Conservation (phyloP, 2,113 vertebrate species). For the Melozone crissalis region DNA sequence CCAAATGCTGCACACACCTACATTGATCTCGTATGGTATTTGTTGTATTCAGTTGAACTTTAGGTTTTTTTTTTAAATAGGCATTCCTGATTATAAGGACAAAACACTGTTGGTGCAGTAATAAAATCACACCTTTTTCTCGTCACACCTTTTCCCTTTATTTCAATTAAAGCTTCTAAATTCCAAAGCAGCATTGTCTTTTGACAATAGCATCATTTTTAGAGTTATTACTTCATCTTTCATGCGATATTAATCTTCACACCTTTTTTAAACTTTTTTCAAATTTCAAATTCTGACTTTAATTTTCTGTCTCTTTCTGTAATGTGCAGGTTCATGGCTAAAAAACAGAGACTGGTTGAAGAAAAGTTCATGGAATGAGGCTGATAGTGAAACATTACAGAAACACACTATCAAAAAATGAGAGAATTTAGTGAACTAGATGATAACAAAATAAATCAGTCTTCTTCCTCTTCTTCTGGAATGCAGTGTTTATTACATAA, state of each 20-base stretch:
- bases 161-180: neutral
- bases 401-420: neutral
- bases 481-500: neutral
- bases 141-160: rapidly evolving
- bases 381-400: neutral
- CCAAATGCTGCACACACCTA: neutral
- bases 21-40: rapidly evolving
- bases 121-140: neutral
- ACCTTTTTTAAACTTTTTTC: neutral
- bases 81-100: rapidly evolving
- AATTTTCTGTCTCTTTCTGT: neutral
- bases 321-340: neutral
- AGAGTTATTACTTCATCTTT: neutral
- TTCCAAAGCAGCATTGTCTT: neutral
- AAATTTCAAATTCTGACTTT: neutral
- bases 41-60: neutral
- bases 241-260: neutral
- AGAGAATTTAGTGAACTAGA: neutral
- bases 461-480: neutral
- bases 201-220: neutral
- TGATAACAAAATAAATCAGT: neutral
- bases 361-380: neutral
- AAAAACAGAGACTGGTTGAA: neutral
- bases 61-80: neutral
- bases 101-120: neutral